Evolutionary conservation across 2,797 vertebrate genomes (phyloP).

Genomic region (Sparidentex hasta): DNA sequence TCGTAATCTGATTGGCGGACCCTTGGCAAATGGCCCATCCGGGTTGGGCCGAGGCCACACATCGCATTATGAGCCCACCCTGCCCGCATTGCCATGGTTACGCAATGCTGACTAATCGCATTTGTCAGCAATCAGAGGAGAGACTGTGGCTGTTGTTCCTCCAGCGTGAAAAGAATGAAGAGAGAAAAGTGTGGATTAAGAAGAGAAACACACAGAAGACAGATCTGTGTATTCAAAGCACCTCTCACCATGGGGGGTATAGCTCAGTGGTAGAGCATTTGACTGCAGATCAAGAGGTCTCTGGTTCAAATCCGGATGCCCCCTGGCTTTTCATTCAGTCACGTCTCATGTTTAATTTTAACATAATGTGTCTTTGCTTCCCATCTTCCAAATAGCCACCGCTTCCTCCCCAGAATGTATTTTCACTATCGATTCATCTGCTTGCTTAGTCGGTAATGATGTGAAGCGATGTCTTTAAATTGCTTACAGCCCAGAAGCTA

Average conservation of each 20-base stretch:
- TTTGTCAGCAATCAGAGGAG: slow-evolving; percentile 79
- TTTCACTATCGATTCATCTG: neutral
- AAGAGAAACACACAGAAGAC: neutral
- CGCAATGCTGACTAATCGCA: slow-evolving; percentile 82
- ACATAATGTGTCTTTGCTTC: neutral
- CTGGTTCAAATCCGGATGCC: slow-evolving; percentile 86
- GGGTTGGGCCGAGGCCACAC: slow-evolving; percentile 77
- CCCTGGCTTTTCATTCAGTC: slow-evolving; percentile 44
- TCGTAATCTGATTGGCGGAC: slow-evolving; percentile 85
- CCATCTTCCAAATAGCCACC: neutral
- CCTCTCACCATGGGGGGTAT: slow-evolving; percentile 69
- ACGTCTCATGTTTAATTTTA: too few relatives aligned
- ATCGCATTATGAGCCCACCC: slow-evolving; percentile 78
- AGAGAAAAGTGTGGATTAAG: slow-evolving; percentile 7
- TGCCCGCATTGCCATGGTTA: slow-evolving; percentile 82
- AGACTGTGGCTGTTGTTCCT: slow-evolving; percentile 45
- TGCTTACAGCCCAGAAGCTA: too few relatives aligned
- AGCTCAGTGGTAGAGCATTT: slow-evolving; percentile 88
- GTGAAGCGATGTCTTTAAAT: neutral
- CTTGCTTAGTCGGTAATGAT: neutral
- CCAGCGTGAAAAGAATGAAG: slow-evolving; percentile 17
- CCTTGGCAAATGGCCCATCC: slow-evolving; percentile 75
- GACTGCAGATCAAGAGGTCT: slow-evolving; percentile 87
- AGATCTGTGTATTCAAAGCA: too few relatives aligned
- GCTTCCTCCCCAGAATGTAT: neutral